Evolutionary conservation across 1,140 invertebrate genomes (phyloP), one percentile per base, ranked within the genome.

Genomic region (Hyles vespertilio): DNA sequence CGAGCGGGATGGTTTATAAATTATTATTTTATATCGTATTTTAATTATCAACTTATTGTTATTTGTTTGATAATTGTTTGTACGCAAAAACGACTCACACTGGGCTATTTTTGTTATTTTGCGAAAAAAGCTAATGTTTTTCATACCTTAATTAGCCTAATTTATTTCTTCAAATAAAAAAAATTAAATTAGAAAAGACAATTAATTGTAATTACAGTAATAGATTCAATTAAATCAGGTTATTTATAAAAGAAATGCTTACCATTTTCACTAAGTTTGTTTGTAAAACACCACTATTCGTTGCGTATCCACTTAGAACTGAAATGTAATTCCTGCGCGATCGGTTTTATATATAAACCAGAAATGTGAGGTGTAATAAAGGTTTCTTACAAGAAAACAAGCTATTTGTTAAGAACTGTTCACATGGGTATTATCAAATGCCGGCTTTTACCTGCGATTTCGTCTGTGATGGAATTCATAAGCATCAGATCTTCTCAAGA

Each of bases 311-410:
- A n/a, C 32, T 33, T 2, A 46, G 53, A 63, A 77, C 66, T 68
- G 59, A 59, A 54, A 55, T 45, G 59, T 50, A 58, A 36, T 59
- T 59, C 53, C 32, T 52, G 58, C 61, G 49, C 33, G 65, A 67
- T 34, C 59, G 56, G 52, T 65, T 69, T 72, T 79, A 74, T 77
- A 80, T 79, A 52, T 43, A 61, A 53, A 46, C 50, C 58, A 70
- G 69, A 69, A 71, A 46, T 69, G 59, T 55, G 67, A 58, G 61
- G 63, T 69, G 59, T 72, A 69, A 59, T 70, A 70, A 67, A 53
- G 51, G 60, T 65, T 57, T 65, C 11, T 22, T 44, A 57, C 51
- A 68, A 63, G 67, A 81, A 77, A 56, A 77, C 73, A 70, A 74
- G 56, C 46, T 50, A 11, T 33, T n/a, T 22, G 52, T 77, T 70